Evolutionary conservation across 1,140 invertebrate genomes (phyloP), one percentile per base, ranked within the genome.

Genomic region (Gryon sp.): DNA sequence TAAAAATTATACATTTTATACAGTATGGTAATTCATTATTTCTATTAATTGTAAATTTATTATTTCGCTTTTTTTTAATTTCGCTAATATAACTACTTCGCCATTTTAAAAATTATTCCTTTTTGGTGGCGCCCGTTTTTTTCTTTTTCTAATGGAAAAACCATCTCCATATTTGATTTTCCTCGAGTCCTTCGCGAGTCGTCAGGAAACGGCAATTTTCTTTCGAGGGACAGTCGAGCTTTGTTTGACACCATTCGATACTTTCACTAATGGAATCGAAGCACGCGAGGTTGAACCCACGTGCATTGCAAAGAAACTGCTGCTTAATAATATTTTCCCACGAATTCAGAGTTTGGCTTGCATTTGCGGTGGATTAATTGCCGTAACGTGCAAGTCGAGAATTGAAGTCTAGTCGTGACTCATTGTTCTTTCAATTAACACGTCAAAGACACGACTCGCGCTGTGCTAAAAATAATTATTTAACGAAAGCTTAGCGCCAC

Each of bases 191-290:
- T 72, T 72, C 57, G 43, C 9, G 11, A 41, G 19, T n/a, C n/a
- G n/a, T 12, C 41, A 45, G 41, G 57, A 72, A 72, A 63, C 63
- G 28, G 24, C 9, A 15, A 34, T 63, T 55, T 70, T 59, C 66
- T 55, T 60, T 30, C 48, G 26, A 70, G 28, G 48, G 46, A 70
- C 55, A 46, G 38, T 53, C 55, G 14, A 16, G 28, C 55, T 53
- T 70, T 46, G 55, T 70, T 70, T 45, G 26, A 62, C 16, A 53
- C 26, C 8, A 60, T 26, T 72, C 46, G 38, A 72, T 72, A 72
- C 66, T 72, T 72, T 72, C 66, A 60, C 66, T 72, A 55, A 60
- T 62, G 48, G 55, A 62, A 72, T 72, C 24, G 48, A 60, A 50
- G 41, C 11, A n/a, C 16, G 15, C 48, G 12, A n/a, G 16, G n/a